phyloP scores from a whole-genome alignment of 2,797 vertebrate species.

The Sciaenops ocellatus region DNA sequence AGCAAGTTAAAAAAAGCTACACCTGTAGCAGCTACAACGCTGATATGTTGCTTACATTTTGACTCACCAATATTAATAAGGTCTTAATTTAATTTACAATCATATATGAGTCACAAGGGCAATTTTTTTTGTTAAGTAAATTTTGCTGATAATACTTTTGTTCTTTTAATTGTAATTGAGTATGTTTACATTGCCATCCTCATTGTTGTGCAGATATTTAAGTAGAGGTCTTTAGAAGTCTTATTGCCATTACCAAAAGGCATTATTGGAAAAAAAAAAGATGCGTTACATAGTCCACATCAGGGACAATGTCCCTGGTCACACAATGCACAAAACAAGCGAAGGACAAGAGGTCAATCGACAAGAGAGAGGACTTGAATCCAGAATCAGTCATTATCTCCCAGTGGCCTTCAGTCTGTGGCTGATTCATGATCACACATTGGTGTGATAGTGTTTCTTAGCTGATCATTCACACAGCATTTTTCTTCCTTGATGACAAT shows the following conservation, averaged over 20 bases:
- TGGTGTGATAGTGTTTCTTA: background rate
- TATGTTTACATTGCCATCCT: background rate
- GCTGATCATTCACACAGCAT: slow-evolving; percentile 1
- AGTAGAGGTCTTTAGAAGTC: background rate
- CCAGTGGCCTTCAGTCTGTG: slow-evolving; percentile 18
- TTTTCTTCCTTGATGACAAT: slow-evolving; percentile 3
- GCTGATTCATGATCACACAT: slow-evolving; percentile 15
- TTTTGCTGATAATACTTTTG: background rate
- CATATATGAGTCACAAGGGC: background rate
- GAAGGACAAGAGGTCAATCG: slow-evolving; percentile 20
- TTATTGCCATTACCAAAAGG: background rate
- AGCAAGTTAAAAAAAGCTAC: background rate
- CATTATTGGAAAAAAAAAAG: background rate
- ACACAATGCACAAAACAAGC: background rate
- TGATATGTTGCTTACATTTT: background rate
- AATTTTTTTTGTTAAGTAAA: background rate
- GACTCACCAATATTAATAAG: too few relatives aligned
- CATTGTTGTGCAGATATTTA: background rate
- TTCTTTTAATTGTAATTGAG: background rate
- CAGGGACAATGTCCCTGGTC: slow-evolving; percentile 1
- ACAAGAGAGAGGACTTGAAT: slow-evolving; percentile 4
- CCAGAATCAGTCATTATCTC: slow-evolving; percentile 18
- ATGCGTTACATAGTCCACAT: background rate
- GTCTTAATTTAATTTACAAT: background rate
- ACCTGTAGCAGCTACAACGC: background rate